Evolutionary conservation across 2,113 vertebrate genomes (phyloP), one percentile per base, ranked within the genome.

Genomic region (Mesembrinibis cayennensis): DNA sequence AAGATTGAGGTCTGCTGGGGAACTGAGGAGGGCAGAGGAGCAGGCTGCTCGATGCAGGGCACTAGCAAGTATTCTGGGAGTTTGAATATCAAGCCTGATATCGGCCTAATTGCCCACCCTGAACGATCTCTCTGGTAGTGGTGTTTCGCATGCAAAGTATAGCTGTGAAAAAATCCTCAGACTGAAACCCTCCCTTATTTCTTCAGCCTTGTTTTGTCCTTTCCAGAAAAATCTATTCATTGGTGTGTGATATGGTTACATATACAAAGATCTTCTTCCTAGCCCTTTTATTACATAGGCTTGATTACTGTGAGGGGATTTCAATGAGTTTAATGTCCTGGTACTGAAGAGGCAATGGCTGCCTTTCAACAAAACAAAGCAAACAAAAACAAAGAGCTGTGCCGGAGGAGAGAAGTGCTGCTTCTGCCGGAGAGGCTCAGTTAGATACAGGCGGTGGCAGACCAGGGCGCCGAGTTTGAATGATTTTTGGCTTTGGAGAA

Each of bases 401-500:
- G 97, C 90, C 65, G 95, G 97, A 97, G 93, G 93, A 96, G 94
- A 97, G 93, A 95, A 82, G 82, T 9, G 91, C 85, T 94, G 87
- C 87, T 95, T 50, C 96, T 52, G 20, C 59, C 3, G 44, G 86
- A 36, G 74, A 87, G 90, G 96, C 97, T 99, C 98, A 99, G 98
- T 99, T 98, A 94, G 98, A 98, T 88, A 98, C 97, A 32, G 98
- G 97, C 22, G 98, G 96, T 1, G 99, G 98, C 90, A 98, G 97
- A 79, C 98, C 98, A 3, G 99, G 99, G 73, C 99, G 99, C 56
- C 99, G 98, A 63, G 99, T 99, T 65, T 99, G 99, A 95, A 99
- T 98, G 95, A 99, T 99, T 98, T 99, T 98, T 97, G 99, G 99
- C 97, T 98, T 99, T 65, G 98, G 98, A 96, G 98, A 98, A 94